phyloP scores from a whole-genome alignment of 2,888 invertebrate species.

The Synanthedon formicaeformis region DNA sequence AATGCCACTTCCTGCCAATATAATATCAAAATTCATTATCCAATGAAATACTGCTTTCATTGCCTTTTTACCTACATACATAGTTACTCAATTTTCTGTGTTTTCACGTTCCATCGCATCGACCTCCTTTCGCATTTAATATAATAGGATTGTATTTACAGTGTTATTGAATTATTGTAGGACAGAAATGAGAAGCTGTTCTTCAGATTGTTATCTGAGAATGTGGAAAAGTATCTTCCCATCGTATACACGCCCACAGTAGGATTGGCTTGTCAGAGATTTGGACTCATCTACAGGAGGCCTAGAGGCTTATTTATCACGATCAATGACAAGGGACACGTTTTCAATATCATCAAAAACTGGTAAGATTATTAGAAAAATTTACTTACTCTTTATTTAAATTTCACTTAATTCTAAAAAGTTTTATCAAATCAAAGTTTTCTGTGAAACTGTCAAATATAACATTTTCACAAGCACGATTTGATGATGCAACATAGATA shows the following conservation, averaged over 20 bases:
- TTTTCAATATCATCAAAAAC: slow-evolving; percentile 91
- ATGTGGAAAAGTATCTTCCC: slow-evolving; percentile 94
- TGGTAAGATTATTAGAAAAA: slow-evolving; percentile 73
- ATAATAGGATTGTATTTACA: slow-evolving; percentile 16
- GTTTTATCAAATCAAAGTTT: too few relatives aligned
- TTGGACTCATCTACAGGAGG: slow-evolving; percentile 93
- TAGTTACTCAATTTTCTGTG: too few relatives aligned
- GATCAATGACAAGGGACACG: slow-evolving; percentile 93
- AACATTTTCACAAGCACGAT: too few relatives aligned
- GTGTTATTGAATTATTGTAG: slow-evolving; percentile 51
- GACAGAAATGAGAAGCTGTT: slow-evolving; percentile 98
- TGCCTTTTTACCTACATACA: too few relatives aligned
- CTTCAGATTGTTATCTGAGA: slow-evolving; percentile 91
- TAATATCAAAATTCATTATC: too few relatives aligned
- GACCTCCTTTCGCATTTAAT: too few relatives aligned
- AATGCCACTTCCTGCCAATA: too few relatives aligned
- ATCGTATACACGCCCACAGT: slow-evolving; percentile 99
- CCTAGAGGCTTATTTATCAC: slow-evolving; percentile 97
- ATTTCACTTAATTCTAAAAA: too few relatives aligned
- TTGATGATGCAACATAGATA: too few relatives aligned
- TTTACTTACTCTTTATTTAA: neutral
- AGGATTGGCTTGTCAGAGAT: slow-evolving; percentile 96
- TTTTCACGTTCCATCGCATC: too few relatives aligned
- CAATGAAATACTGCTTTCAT: too few relatives aligned
- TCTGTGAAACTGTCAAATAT: too few relatives aligned